Conservation (phyloP, 2,797 vertebrate species). For the Sibirionetta formosa region DNA sequence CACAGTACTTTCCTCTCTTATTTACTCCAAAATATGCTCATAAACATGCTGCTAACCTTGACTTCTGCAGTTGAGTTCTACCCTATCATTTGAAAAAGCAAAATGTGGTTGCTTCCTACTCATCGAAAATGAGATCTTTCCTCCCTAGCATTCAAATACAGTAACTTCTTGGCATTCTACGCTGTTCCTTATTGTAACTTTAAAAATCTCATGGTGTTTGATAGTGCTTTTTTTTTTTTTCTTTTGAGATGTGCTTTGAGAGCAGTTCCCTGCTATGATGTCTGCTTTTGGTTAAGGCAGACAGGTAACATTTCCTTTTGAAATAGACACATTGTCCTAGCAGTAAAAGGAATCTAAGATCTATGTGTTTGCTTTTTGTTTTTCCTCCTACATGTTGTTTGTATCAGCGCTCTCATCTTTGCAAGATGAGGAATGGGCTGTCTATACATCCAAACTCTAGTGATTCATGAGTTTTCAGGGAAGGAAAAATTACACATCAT, state of each 20-base stretch:
- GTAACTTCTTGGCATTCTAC: background rate
- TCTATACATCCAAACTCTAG: background rate
- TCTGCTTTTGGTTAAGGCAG: background rate
- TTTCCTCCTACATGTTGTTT: background rate
- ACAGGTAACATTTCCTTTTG: background rate
- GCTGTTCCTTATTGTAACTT: background rate
- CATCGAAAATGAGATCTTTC: background rate
- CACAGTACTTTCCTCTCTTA: background rate
- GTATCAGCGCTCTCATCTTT: background rate
- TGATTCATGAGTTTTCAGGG: background rate
- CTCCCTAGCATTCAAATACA: background rate
- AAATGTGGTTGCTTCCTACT: background rate
- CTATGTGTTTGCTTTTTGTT: background rate
- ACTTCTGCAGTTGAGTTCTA: background rate
- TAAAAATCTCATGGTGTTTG: background rate
- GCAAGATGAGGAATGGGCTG: too few relatives aligned
- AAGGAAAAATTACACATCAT: too few relatives aligned
- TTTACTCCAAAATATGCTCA: background rate
- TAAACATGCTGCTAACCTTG: background rate
- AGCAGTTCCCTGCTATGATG: background rate
- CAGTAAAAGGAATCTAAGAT: background rate
- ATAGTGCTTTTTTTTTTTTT: background rate
- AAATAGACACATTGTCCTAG: background rate
- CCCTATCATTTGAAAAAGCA: background rate
- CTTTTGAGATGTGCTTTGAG: background rate